A percentile compares a stretch with the other conserved stretches of the same genome.
Conservation (phyloP, 2,888 invertebrate genomes). For the Thumatha senex region DNA sequence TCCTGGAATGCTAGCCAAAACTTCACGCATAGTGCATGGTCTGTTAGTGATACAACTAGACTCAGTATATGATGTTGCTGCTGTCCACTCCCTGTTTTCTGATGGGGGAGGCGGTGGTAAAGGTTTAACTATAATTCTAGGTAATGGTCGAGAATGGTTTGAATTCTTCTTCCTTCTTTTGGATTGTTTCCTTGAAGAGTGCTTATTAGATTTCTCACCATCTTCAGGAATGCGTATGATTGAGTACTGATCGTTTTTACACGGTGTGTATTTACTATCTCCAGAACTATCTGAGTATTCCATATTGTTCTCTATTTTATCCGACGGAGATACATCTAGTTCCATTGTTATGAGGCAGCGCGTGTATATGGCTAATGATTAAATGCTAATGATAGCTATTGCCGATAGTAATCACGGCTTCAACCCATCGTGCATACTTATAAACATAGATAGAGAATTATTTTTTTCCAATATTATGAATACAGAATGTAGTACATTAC, state of each 20-base stretch:
- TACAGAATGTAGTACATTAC: constrained; percentile 51
- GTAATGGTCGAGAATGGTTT: constrained; percentile 85
- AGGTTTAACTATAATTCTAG: constrained; percentile 92
- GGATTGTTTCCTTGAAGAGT: constrained; percentile 88
- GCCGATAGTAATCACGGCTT: constrained; percentile 73
- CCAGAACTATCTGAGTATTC: constrained; percentile 70
- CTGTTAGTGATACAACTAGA: constrained; percentile 50
- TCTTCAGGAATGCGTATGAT: constrained; percentile 77
- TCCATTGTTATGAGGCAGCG: constrained; percentile 61
- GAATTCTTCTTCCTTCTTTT: constrained; percentile 92
- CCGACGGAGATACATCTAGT: constrained; percentile 65
- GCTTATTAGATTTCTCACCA: constrained; percentile 87
- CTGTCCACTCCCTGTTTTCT: constrained; percentile 76
- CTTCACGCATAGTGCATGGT: constrained; percentile 94
- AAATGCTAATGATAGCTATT: constrained; percentile 58
- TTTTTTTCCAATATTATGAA: constrained; percentile 30
- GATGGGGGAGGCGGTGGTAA: constrained; percentile 86
- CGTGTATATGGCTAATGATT: constrained; percentile 44
- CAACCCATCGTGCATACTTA: constrained; percentile 73
- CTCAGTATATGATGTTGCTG: constrained; percentile 69
- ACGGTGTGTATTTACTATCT: constrained; percentile 66
- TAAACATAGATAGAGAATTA: constrained; percentile 30
- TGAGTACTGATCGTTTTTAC: constrained; percentile 72
- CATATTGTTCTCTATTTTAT: constrained; percentile 58
- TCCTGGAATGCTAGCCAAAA: constrained; percentile 94